Evolutionary conservation across 2,113 vertebrate genomes (phyloP).

Genomic region (Seriola aureovittata): DNA sequence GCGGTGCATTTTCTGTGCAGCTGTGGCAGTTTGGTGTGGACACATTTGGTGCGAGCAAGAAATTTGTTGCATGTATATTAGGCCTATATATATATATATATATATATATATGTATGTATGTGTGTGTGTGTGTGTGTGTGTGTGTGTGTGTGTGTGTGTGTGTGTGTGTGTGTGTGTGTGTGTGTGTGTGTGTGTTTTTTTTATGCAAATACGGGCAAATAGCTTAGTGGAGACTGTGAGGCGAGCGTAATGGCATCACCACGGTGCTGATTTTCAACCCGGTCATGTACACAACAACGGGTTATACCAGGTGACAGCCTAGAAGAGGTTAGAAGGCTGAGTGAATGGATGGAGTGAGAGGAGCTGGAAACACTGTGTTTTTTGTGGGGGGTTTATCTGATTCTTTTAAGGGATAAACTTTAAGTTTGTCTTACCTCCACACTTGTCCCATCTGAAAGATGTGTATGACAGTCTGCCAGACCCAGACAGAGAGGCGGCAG

Average conservation of each 20-base stretch:
- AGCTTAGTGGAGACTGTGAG: slow-evolving; percentile 3
- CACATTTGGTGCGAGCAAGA: not conserved
- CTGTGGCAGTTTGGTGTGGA: slow-evolving; percentile 30
- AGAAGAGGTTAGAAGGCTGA: slow-evolving; percentile 40
- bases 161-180: not conserved
- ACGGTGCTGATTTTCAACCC: slow-evolving; percentile 60
- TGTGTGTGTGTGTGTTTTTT: not conserved
- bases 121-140: not conserved
- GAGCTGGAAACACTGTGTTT: slow-evolving; percentile 18
- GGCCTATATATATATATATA: no score
- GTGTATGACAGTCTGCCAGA: slow-evolving; percentile 96
- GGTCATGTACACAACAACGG: slow-evolving; percentile 72
- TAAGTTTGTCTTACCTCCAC: slow-evolving; percentile 90
- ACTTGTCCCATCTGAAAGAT: slow-evolving; percentile 98
- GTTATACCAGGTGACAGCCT: slow-evolving; percentile 81
- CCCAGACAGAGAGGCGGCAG: slow-evolving; percentile 94
- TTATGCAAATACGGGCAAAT: slow-evolving; percentile 5
- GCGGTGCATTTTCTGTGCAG: slow-evolving; percentile 48
- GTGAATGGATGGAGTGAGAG: slow-evolving; percentile 30
- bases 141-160: not conserved
- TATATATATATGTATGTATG: not conserved
- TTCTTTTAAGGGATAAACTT: slow-evolving; percentile 40
- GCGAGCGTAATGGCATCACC: slow-evolving; percentile 46
- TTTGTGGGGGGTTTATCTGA: slow-evolving; percentile 8
- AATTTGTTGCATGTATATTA: not conserved